Evolutionary conservation across 1,140 invertebrate genomes (phyloP).

Genomic region (Pygmarrhopalites habei): DNA sequence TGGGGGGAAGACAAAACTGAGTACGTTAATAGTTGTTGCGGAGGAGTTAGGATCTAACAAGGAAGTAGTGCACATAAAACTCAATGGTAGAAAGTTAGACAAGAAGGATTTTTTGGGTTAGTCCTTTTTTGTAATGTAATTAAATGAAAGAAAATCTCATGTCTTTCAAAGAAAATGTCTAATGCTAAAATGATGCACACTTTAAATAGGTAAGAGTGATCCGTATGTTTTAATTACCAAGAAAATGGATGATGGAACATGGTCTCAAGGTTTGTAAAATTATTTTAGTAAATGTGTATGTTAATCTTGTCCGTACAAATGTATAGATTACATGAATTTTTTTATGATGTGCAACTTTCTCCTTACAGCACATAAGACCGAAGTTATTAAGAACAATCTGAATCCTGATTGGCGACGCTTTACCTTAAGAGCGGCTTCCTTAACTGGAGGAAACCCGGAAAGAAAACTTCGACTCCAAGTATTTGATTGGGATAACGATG

Average conservation of each 20-base stretch:
- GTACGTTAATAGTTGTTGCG: conserved; percentile 44
- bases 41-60: conserved; percentile 48
- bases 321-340: too few species aligned
- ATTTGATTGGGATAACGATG: conserved; percentile 48
- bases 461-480: conserved; percentile 47
- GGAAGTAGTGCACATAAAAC: conserved; percentile 48
- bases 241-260: conserved; percentile 48
- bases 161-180: too few species aligned
- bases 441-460: conserved; percentile 52
- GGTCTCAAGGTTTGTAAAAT: too few species aligned
- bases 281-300: too few species aligned
- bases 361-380: conserved; percentile 52
- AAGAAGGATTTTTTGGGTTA: conserved; percentile 50
- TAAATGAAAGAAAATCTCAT: too few species aligned
- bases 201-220: conserved; percentile 47
- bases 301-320: too few species aligned
- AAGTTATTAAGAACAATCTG: conserved; percentile 51
- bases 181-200: too few species aligned
- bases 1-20: conserved; percentile 36
- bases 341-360: too few species aligned
- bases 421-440: conserved; percentile 44
- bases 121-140: too few species aligned
- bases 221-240: conserved; percentile 51
- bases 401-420: conserved; percentile 54
- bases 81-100: conserved; percentile 48